phyloP scores from a whole-genome alignment of 2,888 invertebrate genomes.

The Hyppa rectilinea region DNA sequence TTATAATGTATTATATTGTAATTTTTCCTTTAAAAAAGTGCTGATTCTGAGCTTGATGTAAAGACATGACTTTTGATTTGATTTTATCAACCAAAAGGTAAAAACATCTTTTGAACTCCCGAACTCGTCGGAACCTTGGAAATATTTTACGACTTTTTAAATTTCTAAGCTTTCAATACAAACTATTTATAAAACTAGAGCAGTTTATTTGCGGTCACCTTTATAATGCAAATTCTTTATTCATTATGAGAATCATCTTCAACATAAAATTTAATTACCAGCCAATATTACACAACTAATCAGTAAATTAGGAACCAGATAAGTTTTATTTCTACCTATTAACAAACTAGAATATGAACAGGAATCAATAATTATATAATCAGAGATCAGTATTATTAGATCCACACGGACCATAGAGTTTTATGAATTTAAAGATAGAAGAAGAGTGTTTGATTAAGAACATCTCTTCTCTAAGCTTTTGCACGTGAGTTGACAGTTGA shows the following conservation, averaged over 20 bases:
- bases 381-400: conserved; percentile 2
- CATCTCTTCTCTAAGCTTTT: conserved; percentile 3
- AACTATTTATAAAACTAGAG: conserved; percentile 17
- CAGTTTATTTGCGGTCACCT: conserved; percentile 20
- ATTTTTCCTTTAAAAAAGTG: too few species aligned
- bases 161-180: background rate
- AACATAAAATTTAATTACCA: conserved; percentile 30
- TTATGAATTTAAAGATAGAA: conserved; percentile 6
- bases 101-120: too few species aligned
- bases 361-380: conserved; percentile 24
- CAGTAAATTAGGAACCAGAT: conserved; percentile 22
- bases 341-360: conserved; percentile 31
- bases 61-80: too few species aligned
- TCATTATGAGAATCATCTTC: background rate
- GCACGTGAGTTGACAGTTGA: background rate
- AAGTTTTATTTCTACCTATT: conserved; percentile 44
- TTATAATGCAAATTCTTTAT: conserved; percentile 15
- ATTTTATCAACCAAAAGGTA: too few species aligned
- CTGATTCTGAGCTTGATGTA: too few species aligned
- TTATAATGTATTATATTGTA: too few species aligned
- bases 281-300: conserved; percentile 6
- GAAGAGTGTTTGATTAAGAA: conserved; percentile 10
- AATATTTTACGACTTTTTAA: background rate
- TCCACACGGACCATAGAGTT: conserved; percentile 1
- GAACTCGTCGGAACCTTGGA: background rate